Conservation (phyloP, 2,797 vertebrate species). For the Enteromius radiatus region DNA sequence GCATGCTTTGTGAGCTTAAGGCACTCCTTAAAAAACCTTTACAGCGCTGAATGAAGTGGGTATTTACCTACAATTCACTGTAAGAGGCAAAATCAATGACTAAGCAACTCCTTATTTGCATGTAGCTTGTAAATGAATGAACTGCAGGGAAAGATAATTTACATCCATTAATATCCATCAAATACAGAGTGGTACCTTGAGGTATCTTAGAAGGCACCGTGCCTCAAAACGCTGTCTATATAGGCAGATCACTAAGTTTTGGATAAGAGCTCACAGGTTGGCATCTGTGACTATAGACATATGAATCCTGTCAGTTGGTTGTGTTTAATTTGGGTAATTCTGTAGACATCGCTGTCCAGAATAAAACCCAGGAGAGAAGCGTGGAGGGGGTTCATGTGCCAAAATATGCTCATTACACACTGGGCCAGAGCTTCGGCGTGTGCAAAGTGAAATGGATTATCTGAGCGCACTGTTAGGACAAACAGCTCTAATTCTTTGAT, state of each 20-base stretch:
- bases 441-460: constrained; percentile 80
- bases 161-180: neutral
- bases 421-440: constrained; percentile 65
- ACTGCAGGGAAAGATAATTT: neutral
- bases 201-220: neutral
- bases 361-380: constrained; percentile 37
- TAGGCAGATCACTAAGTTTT: constrained; percentile 1
- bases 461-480: constrained; percentile 71
- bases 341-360: constrained; percentile 34
- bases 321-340: constrained; percentile 43
- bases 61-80: neutral
- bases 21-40: too few species aligned
- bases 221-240: neutral
- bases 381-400: constrained; percentile 37
- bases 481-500: constrained; percentile 77
- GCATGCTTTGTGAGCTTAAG: too few species aligned
- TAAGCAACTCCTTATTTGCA: neutral
- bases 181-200: neutral
- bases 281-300: constrained; percentile 37
- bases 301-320: constrained; percentile 42
- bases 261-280: constrained; percentile 13
- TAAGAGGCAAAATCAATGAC: neutral
- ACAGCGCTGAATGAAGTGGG: neutral
- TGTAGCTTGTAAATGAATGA: neutral
- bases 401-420: constrained; percentile 45